Conservation (phyloP, 2,888 invertebrate species). For the Cephus nigrinus region DNA sequence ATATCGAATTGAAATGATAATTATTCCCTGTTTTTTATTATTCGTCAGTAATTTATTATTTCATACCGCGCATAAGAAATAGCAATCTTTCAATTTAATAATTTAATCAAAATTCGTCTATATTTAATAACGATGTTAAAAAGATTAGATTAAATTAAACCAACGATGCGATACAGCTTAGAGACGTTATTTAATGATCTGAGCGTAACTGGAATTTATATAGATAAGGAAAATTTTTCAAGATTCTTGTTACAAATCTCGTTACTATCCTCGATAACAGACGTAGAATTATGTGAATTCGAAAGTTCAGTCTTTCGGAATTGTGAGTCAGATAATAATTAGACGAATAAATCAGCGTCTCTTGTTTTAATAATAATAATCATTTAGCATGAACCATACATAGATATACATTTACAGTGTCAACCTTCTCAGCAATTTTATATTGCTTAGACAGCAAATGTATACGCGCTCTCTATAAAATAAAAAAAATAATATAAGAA, state of each 20-base stretch:
- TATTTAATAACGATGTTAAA: neutral
- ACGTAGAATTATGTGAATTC: neutral
- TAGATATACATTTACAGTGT: neutral
- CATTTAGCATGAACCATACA: neutral
- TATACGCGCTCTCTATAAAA: neutral
- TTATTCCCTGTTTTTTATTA: neutral
- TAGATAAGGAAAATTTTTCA: neutral
- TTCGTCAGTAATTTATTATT: no score
- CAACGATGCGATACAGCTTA: no score
- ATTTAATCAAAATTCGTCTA: no score
- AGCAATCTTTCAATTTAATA: no score
- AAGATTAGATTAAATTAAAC: neutral
- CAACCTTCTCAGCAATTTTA: neutral
- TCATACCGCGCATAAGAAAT: no score
- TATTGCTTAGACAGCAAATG: neutral
- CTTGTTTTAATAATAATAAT: neutral
- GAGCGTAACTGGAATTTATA: neutral
- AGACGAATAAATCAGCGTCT: neutral
- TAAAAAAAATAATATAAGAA: neutral
- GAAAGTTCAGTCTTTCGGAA: neutral
- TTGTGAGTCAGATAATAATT: neutral
- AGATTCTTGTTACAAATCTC: neutral
- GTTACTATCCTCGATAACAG: neutral
- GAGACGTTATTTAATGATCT: neutral
- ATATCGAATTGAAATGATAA: no score